phyloP scores from a whole-genome alignment of 2,797 vertebrate genomes.

The Muscicapa comitata region DNA sequence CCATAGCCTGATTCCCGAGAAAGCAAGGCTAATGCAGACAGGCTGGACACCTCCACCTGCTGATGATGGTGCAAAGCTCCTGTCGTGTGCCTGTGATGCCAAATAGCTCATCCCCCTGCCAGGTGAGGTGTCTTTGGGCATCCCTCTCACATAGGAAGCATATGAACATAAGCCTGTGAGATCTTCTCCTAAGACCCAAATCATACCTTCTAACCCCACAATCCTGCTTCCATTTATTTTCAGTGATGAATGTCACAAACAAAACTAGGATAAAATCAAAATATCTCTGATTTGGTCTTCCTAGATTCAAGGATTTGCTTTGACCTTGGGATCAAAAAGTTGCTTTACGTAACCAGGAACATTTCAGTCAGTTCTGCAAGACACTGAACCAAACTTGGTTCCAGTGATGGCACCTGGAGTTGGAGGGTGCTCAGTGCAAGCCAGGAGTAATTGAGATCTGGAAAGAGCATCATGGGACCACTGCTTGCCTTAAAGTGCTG shows the following conservation, averaged over 20 bases:
- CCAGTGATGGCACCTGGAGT: not conserved
- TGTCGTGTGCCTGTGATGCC: not conserved
- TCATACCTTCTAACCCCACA: not conserved
- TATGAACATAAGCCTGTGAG: not conserved
- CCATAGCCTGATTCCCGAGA: not conserved
- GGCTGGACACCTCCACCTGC: not conserved
- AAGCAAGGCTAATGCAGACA: not conserved
- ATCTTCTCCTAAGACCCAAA: not conserved
- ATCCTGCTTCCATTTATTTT: not conserved
- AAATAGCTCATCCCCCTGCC: not conserved
- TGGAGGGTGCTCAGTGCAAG: not conserved
- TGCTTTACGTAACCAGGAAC: not conserved
- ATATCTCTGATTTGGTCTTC: not conserved
- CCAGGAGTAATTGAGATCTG: not conserved
- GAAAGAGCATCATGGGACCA: not conserved
- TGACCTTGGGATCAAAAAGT: not conserved
- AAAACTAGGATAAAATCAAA: not conserved
- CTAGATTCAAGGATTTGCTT: not conserved
- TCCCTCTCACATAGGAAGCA: not conserved
- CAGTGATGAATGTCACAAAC: not conserved
- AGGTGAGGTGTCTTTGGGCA: not conserved
- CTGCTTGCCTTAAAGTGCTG: not conserved
- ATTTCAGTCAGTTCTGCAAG: not conserved
- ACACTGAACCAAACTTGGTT: not conserved
- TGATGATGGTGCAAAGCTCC: not conserved